Evolutionary conservation across 1,140 invertebrate genomes (phyloP), one percentile per base, ranked within the genome.

Genomic region (Drosophila suzukii): DNA sequence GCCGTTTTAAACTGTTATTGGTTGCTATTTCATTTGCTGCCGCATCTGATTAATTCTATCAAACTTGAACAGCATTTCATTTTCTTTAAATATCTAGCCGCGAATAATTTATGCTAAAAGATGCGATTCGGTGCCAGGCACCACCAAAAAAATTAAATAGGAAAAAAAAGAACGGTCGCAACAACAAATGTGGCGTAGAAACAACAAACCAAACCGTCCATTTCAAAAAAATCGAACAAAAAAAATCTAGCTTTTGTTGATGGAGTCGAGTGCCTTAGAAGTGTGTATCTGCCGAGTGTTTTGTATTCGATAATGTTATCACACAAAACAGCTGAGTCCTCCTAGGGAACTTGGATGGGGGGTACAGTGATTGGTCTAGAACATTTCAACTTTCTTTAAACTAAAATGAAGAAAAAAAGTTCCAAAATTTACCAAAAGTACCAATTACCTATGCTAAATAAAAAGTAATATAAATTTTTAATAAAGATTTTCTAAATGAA

Each of bases 21-120:
- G 68, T 65, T 72, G 51, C 53, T 51, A 57, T 61, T 59, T 70
- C 65, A 65, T 66, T 62, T 46, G 41, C 36, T 39, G 43, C 57
- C 56, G 43, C 43, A 15, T 15, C 77, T 82, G 71, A 75, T 76
- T 86, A 88, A 88, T 86, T 86, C 78, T 86, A 82, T 63, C 54
- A 83, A 79, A 72, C 67, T 70, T 59, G 75, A 70, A 75, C 78
- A 79, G 71, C 79, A 83, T 79, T 86, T 86, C 80, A 73, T 84
- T 86, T 81, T 86, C 83, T 65, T 75, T 72, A 81, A 81, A 86
- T 85, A 75, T 85, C 68, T 85, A 65, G 77, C 44, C 51, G 38
- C 27, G 72, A 79, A 79, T 86, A 86, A 86, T 86, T 86, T 86
- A 86, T 86, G 83, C 83, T 88, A 67, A 88, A 82, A 86, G 83